phyloP scores from a whole-genome alignment of 2,888 invertebrate species.

The Acutogordius australiensis region DNA sequence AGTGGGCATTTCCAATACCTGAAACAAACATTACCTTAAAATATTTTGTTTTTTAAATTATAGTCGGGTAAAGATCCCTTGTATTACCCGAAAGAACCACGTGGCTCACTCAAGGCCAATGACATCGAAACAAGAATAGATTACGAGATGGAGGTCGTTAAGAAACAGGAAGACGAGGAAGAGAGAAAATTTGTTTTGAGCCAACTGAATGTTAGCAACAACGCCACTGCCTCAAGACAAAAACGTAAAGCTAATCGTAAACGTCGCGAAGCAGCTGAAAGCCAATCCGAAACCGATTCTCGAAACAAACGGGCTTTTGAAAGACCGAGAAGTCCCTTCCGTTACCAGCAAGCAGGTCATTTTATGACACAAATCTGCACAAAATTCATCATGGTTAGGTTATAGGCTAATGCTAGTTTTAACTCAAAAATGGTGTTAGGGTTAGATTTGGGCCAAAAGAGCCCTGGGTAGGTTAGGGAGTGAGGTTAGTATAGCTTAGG shows the following conservation, averaged over 20 bases:
- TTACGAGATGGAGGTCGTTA: neutral
- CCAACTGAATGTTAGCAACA: slow-evolving; percentile 1
- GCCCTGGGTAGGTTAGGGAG: no score
- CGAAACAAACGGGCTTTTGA: slow-evolving; percentile 1
- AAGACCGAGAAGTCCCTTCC: neutral
- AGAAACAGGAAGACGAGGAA: neutral
- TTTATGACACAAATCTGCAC: no score
- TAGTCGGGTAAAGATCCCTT: slow-evolving; percentile 9
- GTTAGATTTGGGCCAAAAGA: no score
- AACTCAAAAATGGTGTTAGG: no score
- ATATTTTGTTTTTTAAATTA: neutral
- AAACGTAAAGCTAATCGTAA: neutral
- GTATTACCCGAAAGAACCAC: neutral
- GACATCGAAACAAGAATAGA: neutral
- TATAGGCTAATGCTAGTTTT: no score
- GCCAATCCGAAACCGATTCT: neutral
- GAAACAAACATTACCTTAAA: no score
- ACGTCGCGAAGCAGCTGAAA: no score
- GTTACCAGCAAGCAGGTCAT: no score
- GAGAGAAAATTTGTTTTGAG: neutral
- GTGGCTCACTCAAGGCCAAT: neutral
- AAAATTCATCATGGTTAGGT: no score
- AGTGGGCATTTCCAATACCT: no score
- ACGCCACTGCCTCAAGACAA: no score
- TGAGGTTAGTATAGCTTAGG: no score